Conservation (phyloP, 1,140 invertebrate species). For the Mamestra configurata region DNA sequence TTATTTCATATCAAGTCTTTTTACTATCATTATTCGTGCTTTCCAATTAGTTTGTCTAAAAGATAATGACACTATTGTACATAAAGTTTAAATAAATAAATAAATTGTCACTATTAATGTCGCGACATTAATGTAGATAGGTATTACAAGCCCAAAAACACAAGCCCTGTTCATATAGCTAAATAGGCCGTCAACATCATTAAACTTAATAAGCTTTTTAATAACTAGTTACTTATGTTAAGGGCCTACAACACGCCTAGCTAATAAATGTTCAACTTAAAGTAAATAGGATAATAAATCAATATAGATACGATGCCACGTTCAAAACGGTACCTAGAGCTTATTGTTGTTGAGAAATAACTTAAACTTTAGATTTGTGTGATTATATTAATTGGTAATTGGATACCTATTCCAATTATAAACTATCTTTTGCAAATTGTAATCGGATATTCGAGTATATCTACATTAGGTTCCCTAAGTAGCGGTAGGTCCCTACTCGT, state of each 20-base stretch:
- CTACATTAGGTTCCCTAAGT: not conserved
- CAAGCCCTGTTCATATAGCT: not conserved
- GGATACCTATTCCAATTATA: not conserved
- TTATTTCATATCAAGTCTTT: not conserved
- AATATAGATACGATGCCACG: too few relatives aligned
- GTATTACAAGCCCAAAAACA: not conserved
- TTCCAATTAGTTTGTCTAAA: not conserved
- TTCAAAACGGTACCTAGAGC: not conserved
- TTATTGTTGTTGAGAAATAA: not conserved
- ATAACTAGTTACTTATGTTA: not conserved
- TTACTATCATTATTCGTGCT: not conserved
- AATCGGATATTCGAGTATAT: conserved; percentile 15
- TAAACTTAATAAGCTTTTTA: not conserved
- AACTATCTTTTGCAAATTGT: not conserved
- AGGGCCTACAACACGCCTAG: not conserved
- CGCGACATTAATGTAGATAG: not conserved
- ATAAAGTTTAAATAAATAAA: too few relatives aligned
- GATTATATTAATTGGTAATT: not conserved
- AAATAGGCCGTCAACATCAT: not conserved
- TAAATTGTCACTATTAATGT: too few relatives aligned
- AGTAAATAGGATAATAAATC: not conserved
- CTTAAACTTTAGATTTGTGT: not conserved
- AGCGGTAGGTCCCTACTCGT: not conserved
- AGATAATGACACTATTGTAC: not conserved
- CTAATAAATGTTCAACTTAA: not conserved